phyloP scores from a whole-genome alignment of 2,797 vertebrate genomes.

The Clarias platycephalus region DNA sequence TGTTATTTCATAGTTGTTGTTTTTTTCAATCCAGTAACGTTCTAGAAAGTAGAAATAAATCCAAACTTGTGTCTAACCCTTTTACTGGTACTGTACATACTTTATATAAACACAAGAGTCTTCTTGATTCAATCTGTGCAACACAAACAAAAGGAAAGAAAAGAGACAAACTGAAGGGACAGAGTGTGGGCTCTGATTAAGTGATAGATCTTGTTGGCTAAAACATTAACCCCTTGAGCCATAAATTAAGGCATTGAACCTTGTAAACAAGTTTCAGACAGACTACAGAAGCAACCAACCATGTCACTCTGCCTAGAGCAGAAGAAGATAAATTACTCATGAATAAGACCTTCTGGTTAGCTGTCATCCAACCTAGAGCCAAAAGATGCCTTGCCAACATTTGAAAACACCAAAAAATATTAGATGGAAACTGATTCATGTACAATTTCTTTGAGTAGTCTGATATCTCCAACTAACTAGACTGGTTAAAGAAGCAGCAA shows the following conservation, averaged over 20 bases:
- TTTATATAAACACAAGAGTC: not conserved
- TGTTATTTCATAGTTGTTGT: too few species aligned
- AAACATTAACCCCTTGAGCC: constrained; percentile 37
- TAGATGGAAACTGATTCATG: not conserved
- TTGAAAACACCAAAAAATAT: not conserved
- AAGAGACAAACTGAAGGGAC: not conserved
- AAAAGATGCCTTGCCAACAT: not conserved
- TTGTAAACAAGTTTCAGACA: not conserved
- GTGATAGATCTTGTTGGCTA: constrained; percentile 57
- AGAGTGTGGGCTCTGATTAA: constrained; percentile 61
- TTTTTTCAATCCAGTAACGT: too few species aligned
- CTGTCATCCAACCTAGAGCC: not conserved
- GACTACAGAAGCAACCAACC: not conserved
- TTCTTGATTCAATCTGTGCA: constrained; percentile 25
- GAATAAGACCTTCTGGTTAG: not conserved
- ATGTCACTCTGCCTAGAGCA: not conserved
- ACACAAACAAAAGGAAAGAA: not conserved
- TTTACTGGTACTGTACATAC: too few species aligned
- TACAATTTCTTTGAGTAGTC: not conserved
- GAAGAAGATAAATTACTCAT: constrained; percentile 5
- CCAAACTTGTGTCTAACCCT: too few species aligned
- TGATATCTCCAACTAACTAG: not conserved
- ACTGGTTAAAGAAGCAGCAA: not conserved
- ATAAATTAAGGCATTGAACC: constrained; percentile 9
- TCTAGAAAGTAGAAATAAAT: too few species aligned